Conservation (phyloP, 2,797 vertebrate genomes). For the Furcifer pardalis region DNA sequence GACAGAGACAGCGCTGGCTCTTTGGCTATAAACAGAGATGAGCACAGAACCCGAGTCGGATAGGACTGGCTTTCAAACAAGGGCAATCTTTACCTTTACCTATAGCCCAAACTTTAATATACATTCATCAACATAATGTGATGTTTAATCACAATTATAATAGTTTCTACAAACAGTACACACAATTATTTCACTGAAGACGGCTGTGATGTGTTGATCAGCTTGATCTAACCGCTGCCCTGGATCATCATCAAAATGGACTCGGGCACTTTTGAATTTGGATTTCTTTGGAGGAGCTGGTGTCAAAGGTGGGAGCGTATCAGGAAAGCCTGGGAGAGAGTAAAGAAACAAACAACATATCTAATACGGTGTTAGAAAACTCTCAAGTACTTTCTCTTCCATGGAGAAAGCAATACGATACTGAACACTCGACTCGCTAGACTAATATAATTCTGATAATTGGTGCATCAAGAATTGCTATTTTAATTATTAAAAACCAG, state of each 20-base stretch:
- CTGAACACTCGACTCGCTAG: no score
- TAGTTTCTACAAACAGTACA: slow-evolving; percentile 54
- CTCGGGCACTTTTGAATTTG: slow-evolving; percentile 78
- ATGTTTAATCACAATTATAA: neutral
- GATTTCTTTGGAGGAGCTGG: slow-evolving; percentile 92
- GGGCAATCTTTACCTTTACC: neutral
- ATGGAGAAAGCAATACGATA: neutral
- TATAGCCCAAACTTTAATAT: neutral
- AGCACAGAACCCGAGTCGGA: no score
- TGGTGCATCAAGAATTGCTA: no score
- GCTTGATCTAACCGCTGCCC: slow-evolving; percentile 83
- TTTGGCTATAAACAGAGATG: no score
- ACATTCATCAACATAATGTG: neutral
- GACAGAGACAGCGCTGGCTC: no score
- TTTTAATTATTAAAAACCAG: neutral
- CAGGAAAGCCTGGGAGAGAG: slow-evolving; percentile 82
- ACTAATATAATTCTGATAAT: no score
- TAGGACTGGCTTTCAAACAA: no score
- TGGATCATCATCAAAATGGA: slow-evolving; percentile 85
- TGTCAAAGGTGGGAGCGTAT: slow-evolving; percentile 86
- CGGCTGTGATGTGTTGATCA: slow-evolving; percentile 90
- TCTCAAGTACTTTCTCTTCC: neutral
- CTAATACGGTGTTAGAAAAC: neutral
- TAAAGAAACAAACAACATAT: neutral
- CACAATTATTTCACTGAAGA: slow-evolving; percentile 93